Conservation (phyloP, 1,140 invertebrate species). For the Aphelinus certus region DNA sequence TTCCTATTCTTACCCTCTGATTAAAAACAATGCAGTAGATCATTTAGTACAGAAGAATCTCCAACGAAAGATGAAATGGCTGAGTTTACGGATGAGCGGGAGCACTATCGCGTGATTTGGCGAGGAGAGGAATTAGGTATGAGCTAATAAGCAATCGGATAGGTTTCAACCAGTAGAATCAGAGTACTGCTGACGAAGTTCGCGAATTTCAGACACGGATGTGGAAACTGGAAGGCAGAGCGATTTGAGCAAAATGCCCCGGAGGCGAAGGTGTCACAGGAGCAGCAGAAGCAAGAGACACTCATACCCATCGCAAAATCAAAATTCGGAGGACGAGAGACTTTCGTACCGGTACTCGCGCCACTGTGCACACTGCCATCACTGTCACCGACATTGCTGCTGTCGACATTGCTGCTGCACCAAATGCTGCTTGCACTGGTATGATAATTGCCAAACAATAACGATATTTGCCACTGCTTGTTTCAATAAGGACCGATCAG, state of each 20-base stretch:
- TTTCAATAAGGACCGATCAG: background rate
- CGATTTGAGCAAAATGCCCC: background rate
- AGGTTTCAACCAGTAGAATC: too few relatives aligned
- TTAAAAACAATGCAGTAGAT: too few relatives aligned
- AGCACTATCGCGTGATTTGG: too few relatives aligned
- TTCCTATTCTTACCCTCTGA: too few relatives aligned
- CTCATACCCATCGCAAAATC: background rate
- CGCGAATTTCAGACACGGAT: background rate
- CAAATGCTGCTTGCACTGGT: background rate
- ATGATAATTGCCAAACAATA: background rate
- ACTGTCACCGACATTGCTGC: slow-evolving; percentile 34
- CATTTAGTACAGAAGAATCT: background rate
- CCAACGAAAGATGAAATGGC: background rate
- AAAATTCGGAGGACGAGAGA: background rate
- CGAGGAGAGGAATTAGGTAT: too few relatives aligned
- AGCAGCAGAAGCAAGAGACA: background rate
- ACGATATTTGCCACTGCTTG: background rate
- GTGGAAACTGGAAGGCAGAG: slow-evolving; percentile 11
- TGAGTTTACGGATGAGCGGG: too few relatives aligned
- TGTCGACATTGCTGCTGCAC: slow-evolving; percentile 9
- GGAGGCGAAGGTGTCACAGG: background rate
- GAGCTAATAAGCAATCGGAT: too few relatives aligned
- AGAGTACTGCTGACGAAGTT: background rate
- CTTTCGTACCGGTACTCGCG: slow-evolving; percentile 3
- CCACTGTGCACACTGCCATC: slow-evolving; percentile 20